Conservation (phyloP, 37 sponge, comb jelly and placozoan genomes). For the Agelas oroides region DNA sequence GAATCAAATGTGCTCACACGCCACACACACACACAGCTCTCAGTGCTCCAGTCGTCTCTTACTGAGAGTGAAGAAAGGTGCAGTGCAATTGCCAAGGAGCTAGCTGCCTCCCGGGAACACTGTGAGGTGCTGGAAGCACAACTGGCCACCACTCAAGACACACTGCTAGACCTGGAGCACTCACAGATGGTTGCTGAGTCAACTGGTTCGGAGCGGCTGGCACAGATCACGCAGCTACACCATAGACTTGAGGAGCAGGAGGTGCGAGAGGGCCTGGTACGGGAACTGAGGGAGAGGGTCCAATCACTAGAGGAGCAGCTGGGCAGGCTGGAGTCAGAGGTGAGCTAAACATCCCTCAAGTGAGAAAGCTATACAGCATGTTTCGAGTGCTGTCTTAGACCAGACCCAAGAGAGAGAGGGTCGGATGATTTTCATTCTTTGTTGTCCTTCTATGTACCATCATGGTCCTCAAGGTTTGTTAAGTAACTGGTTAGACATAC, state of each 20-base stretch:
- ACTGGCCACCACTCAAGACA: conserved; percentile 1
- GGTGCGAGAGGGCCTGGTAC: conserved; percentile 28
- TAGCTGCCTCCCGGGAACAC: background rate
- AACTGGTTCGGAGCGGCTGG: conserved; percentile 18
- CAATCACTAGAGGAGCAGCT: conserved; percentile 34
- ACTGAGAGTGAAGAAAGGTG: background rate
- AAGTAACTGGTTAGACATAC: too few species aligned
- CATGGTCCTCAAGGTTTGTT: too few species aligned
- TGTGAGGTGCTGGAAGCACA: background rate
- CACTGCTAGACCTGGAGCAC: background rate
- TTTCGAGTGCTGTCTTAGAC: too few species aligned
- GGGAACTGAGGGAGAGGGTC: conserved; percentile 28
- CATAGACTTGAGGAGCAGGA: conserved; percentile 18
- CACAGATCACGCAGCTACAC: conserved; percentile 18
- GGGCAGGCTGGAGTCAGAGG: conserved; percentile 8
- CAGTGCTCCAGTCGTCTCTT: background rate
- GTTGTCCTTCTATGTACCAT: too few species aligned
- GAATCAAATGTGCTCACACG: too few species aligned
- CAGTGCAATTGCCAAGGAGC: background rate
- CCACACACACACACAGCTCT: too few species aligned
- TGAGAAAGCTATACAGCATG: too few species aligned
- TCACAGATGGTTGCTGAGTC: background rate
- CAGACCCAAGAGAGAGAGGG: too few species aligned
- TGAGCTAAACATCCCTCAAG: background rate
- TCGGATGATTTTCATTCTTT: too few species aligned